Percentiles rank a stretch among this genome's conserved stretches.
These are phyloP conservation scores for Aspidoscelis tigris DNA, from an alignment of 2,113 vertebrate species.

Conservation along the genomic window DNA sequence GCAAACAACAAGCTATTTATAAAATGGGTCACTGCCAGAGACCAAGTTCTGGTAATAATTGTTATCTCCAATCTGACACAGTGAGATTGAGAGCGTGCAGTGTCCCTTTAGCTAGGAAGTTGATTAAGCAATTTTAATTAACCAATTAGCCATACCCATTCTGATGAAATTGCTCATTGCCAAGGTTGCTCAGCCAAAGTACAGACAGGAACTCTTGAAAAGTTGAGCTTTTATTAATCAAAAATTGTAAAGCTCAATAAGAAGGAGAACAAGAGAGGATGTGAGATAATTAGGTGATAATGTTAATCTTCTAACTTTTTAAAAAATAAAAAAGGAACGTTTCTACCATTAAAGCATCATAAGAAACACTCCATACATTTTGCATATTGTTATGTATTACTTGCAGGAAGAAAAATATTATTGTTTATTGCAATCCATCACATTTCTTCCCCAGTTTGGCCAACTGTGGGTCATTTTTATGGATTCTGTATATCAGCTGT, in stretches of 20 bases:
- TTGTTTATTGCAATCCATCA: neutral
- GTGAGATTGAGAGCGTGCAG: conserved; percentile 27
- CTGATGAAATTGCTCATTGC: conserved; percentile 39
- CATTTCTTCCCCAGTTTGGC: too few species aligned
- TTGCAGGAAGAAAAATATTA: too few species aligned
- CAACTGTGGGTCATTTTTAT: neutral
- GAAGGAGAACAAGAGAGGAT: neutral
- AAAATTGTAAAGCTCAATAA: conserved; percentile 9
- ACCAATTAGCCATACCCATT: conserved; percentile 29
- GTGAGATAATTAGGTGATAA: too few species aligned
- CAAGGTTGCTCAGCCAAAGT: conserved; percentile 34
- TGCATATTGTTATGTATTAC: too few species aligned
- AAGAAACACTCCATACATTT: too few species aligned
- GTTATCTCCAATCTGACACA: conserved; percentile 30
- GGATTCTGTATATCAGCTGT: neutral
- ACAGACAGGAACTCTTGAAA: conserved; percentile 30
- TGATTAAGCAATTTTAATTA: conserved; percentile 42
- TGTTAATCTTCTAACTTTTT: too few species aligned
- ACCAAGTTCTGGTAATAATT: conserved; percentile 34
- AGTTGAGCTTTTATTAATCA: conserved; percentile 31
- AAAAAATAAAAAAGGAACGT: too few species aligned
- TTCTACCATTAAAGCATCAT: too few species aligned
- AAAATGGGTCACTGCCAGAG: conserved; percentile 37
- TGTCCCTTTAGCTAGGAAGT: conserved; percentile 35
- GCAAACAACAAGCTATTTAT: conserved; percentile 36